Evolutionary conservation across 2,797 vertebrate species (phyloP).

Genomic region (Gobio occitaniae): DNA sequence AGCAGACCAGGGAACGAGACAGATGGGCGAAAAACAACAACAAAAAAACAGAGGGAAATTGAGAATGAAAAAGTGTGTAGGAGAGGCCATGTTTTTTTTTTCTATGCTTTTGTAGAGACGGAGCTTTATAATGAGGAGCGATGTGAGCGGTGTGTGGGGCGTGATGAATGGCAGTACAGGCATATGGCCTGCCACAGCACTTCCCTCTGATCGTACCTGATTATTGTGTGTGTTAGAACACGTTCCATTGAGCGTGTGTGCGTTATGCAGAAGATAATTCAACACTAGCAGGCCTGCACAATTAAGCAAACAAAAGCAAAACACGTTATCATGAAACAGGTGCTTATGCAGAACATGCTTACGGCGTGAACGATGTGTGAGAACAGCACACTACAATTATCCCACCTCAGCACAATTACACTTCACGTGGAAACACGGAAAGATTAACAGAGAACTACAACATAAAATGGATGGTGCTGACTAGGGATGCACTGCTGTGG

Average conservation of each 20-base stretch:
- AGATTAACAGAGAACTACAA: conserved; percentile 4
- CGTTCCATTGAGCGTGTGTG: not conserved
- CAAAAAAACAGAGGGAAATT: conserved; percentile 9
- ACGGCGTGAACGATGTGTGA: conserved; percentile 7
- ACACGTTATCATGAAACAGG: conserved; percentile 27
- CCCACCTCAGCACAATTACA: conserved; percentile 24
- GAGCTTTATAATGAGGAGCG: conserved; percentile 52
- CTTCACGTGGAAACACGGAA: not conserved
- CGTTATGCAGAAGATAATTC: conserved; percentile 11
- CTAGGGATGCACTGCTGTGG: not conserved
- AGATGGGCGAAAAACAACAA: conserved; percentile 1
- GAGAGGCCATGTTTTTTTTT: conserved; percentile 33
- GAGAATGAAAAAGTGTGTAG: conserved; percentile 33
- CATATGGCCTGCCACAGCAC: conserved; percentile 36
- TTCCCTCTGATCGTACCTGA: conserved; percentile 52
- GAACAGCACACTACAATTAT: not conserved
- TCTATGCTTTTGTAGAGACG: conserved; percentile 35
- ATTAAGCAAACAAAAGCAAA: conserved; percentile 55
- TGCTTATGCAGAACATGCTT: conserved; percentile 39
- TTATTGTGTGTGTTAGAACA: conserved; percentile 39
- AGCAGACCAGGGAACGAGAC: conserved; percentile 25
- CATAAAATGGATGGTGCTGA: not conserved
- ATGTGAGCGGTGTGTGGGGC: conserved; percentile 44
- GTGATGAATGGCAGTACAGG: conserved; percentile 46
- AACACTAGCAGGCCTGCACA: conserved; percentile 31